Conservation (phyloP, 2,797 vertebrate genomes). For the Myripristis murdjan region DNA sequence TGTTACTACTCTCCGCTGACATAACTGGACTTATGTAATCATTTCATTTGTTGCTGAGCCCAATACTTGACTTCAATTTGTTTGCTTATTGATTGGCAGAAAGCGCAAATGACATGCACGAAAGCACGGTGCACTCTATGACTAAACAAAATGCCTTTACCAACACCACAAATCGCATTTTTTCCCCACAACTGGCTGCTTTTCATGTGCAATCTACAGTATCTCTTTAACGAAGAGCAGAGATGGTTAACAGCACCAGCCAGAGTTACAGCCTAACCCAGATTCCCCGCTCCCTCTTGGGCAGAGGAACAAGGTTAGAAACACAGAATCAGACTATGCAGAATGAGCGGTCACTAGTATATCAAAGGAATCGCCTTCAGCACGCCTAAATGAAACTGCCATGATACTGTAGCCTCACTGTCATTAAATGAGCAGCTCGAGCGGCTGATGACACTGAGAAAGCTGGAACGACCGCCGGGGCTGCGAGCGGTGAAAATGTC, state of each 20-base stretch:
- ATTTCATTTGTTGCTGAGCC: not conserved
- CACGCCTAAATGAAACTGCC: not conserved
- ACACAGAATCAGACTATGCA: not conserved
- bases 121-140: too few relatives aligned
- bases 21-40: slow-evolving; percentile 21
- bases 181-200: not conserved
- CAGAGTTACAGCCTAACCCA: slow-evolving; percentile 3
- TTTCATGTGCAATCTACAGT: not conserved
- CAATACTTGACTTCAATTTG: not conserved
- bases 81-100: slow-evolving; percentile 1
- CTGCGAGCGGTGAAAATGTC: too few relatives aligned
- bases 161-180: too few relatives aligned
- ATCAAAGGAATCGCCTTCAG: not conserved
- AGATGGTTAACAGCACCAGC: not conserved
- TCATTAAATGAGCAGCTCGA: too few relatives aligned
- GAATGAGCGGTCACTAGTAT: not conserved
- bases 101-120: not conserved
- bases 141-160: too few relatives aligned
- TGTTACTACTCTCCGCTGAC: not conserved
- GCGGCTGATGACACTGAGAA: not conserved
- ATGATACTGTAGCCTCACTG: not conserved
- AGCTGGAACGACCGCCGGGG: not conserved
- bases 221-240: not conserved
- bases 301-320: not conserved
- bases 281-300: not conserved